Conservation (phyloP, 1,140 invertebrate species). For the Coelopa frigida region DNA sequence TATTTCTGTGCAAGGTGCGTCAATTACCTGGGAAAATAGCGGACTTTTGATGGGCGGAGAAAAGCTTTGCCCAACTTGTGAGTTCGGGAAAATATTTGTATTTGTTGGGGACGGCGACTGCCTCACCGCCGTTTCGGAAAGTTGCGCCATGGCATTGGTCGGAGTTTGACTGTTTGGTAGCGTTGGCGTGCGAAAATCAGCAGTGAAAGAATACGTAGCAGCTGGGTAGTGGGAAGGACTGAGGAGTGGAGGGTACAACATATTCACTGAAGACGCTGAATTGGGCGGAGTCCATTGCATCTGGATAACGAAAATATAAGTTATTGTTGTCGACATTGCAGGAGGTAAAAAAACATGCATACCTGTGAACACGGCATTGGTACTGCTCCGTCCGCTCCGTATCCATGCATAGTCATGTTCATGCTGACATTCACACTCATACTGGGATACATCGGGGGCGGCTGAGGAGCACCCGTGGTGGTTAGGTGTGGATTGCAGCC, state of each 20-base stretch:
- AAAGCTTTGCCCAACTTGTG: slow-evolving; percentile 23
- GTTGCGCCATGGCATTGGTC: slow-evolving; percentile 17
- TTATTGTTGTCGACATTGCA: slow-evolving; percentile 1
- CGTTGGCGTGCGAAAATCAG: slow-evolving; percentile 61
- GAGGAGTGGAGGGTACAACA: slow-evolving; percentile 54
- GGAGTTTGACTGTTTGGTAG: slow-evolving; percentile 15
- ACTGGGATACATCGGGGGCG: slow-evolving; percentile 62
- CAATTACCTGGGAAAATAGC: slow-evolving; percentile 17
- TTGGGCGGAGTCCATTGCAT: slow-evolving; percentile 60
- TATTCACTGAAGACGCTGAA: slow-evolving; percentile 51
- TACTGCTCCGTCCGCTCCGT: slow-evolving; percentile 53
- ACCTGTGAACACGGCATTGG: slow-evolving; percentile 58
- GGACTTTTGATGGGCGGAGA: slow-evolving; percentile 38
- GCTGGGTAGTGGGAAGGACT: slow-evolving; percentile 56
- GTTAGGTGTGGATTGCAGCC: slow-evolving; percentile 44
- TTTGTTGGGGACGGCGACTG: slow-evolving; percentile 32
- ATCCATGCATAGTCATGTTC: slow-evolving; percentile 95
- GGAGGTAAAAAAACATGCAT: slow-evolving; percentile 9
- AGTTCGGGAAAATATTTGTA: slow-evolving; percentile 22
- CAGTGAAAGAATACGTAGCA: slow-evolving; percentile 69
- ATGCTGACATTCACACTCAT: slow-evolving; percentile 96
- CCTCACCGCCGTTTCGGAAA: slow-evolving; percentile 20
- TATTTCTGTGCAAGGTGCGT: neutral
- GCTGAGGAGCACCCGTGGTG: slow-evolving; percentile 35
- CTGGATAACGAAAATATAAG: slow-evolving; percentile 29